phyloP scores from a whole-genome alignment of 2,888 invertebrate species.

The Hesperia comma region DNA sequence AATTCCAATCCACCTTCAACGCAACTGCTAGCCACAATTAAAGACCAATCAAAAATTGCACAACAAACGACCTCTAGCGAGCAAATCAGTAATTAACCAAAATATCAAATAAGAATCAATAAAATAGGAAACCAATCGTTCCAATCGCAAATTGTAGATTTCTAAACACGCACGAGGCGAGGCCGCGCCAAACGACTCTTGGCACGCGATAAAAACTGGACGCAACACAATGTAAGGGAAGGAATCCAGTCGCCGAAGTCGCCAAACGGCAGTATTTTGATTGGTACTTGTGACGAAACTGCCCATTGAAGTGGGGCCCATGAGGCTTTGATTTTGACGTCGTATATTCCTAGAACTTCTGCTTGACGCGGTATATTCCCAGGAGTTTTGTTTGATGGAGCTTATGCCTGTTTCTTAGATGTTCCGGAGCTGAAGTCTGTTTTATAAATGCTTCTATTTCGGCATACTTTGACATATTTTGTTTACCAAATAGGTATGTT shows the following conservation, averaged over 20 bases:
- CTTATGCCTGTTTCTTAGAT: no score
- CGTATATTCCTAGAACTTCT: no score
- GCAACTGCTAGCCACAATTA: background rate
- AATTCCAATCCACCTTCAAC: no score
- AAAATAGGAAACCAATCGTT: constrained; percentile 31
- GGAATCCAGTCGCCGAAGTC: background rate
- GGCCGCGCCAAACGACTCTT: constrained; percentile 23
- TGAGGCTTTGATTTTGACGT: no score
- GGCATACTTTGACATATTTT: no score
- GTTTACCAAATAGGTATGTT: no score
- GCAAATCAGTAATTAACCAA: constrained; percentile 20
- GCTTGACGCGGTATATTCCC: no score
- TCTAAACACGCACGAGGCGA: constrained; percentile 25
- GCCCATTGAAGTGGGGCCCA: no score
- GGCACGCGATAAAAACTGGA: constrained; percentile 28
- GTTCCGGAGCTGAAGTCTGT: no score
- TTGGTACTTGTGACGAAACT: no score
- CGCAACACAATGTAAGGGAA: background rate
- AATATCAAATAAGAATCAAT: constrained; percentile 27
- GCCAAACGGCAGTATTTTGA: background rate
- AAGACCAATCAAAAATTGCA: constrained; percentile 22
- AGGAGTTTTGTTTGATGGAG: no score
- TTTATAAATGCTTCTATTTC: no score
- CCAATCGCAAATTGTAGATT: constrained; percentile 19
- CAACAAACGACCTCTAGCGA: constrained; percentile 29